Conservation (phyloP, 2,797 vertebrate genomes). For the Calcarius lapponicus region DNA sequence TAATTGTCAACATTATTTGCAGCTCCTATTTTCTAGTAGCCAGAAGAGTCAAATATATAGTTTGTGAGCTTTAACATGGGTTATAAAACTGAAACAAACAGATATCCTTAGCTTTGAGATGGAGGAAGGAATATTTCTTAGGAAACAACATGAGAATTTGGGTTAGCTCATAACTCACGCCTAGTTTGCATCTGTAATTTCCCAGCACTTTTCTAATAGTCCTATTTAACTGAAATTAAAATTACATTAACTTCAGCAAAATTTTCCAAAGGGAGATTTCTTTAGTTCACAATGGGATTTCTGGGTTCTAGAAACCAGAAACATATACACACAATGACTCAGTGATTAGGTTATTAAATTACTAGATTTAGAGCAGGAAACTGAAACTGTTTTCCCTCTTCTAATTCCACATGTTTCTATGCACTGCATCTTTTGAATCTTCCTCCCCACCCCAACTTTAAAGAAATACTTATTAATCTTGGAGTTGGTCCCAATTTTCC, state of each 20-base stretch:
- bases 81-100: not conserved
- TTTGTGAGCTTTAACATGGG: not conserved
- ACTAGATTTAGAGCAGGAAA: not conserved
- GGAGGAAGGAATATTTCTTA: not conserved
- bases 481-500: not conserved
- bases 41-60: not conserved
- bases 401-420: not conserved
- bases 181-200: not conserved
- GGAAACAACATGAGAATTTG: not conserved
- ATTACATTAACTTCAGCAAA: not conserved
- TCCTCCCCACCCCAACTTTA: not conserved
- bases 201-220: not conserved
- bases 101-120: not conserved
- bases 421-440: not conserved
- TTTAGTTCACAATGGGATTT: not conserved
- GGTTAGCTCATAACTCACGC: not conserved
- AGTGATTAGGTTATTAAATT: not conserved
- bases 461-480: not conserved
- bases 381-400: not conserved
- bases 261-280: not conserved
- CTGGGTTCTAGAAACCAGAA: not conserved
- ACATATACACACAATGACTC: not conserved
- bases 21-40: not conserved
- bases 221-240: not conserved
- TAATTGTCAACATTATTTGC: not conserved